These are phyloP conservation scores for Nematolebias whitei DNA, from an alignment of 2,113 vertebrate genomes.

Conservation along the genomic window DNA sequence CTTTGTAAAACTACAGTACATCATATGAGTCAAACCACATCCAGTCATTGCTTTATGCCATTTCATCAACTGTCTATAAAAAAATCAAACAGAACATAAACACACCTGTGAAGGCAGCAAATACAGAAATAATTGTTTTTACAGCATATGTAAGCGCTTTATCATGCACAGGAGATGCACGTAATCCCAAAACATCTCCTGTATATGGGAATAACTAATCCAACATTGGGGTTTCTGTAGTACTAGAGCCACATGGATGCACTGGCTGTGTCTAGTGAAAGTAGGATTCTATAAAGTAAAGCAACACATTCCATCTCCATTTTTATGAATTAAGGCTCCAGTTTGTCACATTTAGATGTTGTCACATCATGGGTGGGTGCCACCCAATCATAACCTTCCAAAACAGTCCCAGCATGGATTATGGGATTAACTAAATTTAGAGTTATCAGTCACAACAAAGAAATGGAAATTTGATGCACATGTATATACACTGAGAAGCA, in stretches of 20 bases:
- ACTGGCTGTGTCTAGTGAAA: background rate
- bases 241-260: background rate
- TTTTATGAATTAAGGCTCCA: constrained; percentile 22
- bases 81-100: background rate
- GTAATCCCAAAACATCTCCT: background rate
- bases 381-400: constrained; percentile 36
- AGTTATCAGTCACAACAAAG: constrained; percentile 20
- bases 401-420: constrained; percentile 34
- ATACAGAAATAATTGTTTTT: background rate
- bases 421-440: constrained; percentile 40
- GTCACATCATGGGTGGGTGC: constrained; percentile 27
- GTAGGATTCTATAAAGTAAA: constrained; percentile 2
- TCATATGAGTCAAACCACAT: background rate
- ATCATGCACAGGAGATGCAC: background rate
- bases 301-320: constrained; percentile 6
- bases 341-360: constrained; percentile 18
- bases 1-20: background rate
- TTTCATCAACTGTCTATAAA: background rate
- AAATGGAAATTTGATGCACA: constrained; percentile 3
- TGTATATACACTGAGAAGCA: constrained; percentile 8
- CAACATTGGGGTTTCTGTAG: background rate
- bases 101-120: background rate
- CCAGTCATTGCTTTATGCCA: background rate
- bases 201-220: background rate
- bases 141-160: background rate